Evolutionary conservation across 2,113 vertebrate genomes (phyloP).

Genomic region (Condylura cristata): DNA sequence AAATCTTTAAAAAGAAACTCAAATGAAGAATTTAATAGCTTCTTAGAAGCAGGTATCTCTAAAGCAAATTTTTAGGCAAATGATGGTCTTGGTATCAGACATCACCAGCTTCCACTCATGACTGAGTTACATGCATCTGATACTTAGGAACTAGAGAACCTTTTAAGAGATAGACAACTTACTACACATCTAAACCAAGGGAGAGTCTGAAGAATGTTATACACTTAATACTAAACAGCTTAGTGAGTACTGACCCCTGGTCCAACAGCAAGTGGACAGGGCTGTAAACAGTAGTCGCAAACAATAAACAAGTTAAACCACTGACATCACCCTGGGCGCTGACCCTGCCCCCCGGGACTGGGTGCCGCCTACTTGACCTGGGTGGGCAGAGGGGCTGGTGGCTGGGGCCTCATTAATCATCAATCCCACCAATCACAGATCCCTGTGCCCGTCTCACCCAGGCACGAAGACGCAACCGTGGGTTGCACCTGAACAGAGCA

Average conservation of each 20-base stretch:
- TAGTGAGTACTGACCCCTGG: not conserved
- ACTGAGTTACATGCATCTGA: not conserved
- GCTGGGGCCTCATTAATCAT: no score
- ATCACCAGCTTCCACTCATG: conserved; percentile 20
- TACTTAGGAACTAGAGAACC: not conserved
- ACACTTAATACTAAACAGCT: not conserved
- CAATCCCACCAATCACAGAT: no score
- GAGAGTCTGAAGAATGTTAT: not conserved
- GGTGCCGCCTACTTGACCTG: no score
- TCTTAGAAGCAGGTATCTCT: conserved; percentile 74
- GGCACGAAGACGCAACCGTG: no score
- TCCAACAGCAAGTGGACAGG: not conserved
- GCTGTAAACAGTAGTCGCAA: conserved; percentile 20
- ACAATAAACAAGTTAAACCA: no score
- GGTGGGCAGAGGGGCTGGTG: no score
- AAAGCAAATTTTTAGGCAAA: conserved; percentile 81
- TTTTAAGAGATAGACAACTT: not conserved
- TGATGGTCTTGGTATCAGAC: conserved; percentile 32
- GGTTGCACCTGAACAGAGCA: no score
- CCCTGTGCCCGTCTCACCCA: no score
- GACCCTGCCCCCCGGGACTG: no score
- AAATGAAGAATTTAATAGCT: conserved; percentile 81
- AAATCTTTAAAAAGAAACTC: no score
- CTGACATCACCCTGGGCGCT: no score
- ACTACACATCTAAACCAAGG: conserved; percentile 51